phyloP scores from a whole-genome alignment of 2,113 vertebrate genomes.

The Menidia beryllina region DNA sequence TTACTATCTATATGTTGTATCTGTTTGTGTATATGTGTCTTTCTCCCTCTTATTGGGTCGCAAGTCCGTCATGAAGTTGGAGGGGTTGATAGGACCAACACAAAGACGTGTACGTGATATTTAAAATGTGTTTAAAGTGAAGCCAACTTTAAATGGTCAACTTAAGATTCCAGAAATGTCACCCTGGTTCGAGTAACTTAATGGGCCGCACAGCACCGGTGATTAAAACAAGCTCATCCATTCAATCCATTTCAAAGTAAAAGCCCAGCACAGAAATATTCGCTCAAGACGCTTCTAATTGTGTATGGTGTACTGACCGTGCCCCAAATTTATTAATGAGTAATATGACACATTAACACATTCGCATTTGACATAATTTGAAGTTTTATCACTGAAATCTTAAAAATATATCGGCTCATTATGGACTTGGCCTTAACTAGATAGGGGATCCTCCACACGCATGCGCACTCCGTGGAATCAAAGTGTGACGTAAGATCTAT shows the following conservation, averaged over 20 bases:
- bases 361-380: no score
- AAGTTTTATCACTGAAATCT: no score
- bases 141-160: background rate
- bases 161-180: slow-evolving; percentile 45
- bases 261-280: background rate
- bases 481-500: slow-evolving; percentile 55
- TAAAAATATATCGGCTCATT: no score
- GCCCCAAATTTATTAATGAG: background rate
- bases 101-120: no score
- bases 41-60: no score
- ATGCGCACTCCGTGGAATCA: slow-evolving; percentile 1
- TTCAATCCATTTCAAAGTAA: slow-evolving; percentile 44
- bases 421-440: background rate
- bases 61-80: no score
- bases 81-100: no score
- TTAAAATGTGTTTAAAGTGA: background rate
- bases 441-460: background rate
- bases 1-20: no score
- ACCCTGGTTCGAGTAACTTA: background rate
- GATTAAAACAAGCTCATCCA: slow-evolving; percentile 38
- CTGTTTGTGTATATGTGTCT: no score
- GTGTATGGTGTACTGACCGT: background rate
- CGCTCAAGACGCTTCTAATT: background rate
- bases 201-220: background rate
- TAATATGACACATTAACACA: no score